A percentile compares a stretch with the other conserved stretches of the same genome.
Evolutionary conservation across 2,797 vertebrate genomes (phyloP).

Genomic region (Spinus pinus): DNA sequence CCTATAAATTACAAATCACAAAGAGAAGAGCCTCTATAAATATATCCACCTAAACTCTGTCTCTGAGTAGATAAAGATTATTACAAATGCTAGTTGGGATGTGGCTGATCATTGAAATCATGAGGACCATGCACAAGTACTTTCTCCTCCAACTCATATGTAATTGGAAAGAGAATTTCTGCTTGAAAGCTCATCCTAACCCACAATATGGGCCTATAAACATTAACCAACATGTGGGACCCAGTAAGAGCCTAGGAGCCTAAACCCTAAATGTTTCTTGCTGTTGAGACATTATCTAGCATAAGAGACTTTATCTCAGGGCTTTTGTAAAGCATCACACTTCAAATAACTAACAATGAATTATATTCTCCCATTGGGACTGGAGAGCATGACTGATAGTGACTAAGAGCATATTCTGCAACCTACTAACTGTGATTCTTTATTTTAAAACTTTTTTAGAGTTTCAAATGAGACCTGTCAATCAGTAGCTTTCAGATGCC

Average conservation of each 20-base stretch:
- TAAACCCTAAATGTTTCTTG: background rate
- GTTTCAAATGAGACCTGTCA: conserved; percentile 25
- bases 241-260: background rate
- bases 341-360: background rate
- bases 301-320: background rate
- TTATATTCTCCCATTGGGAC: background rate
- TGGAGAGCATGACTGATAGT: background rate
- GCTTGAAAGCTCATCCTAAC: background rate
- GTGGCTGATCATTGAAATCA: background rate
- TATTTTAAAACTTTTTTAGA: background rate
- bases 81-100: background rate
- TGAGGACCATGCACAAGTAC: background rate
- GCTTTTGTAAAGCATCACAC: background rate
- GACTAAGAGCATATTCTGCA: conserved; percentile 4
- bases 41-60: background rate
- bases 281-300: background rate
- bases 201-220: background rate
- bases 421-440: background rate
- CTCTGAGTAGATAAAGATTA: background rate
- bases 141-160: background rate
- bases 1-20: conserved; percentile 13
- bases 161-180: background rate
- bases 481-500: conserved; percentile 33
- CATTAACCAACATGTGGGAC: background rate
- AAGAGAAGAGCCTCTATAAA: background rate